Conservation (phyloP, 2,888 invertebrate species). For the Poecilus cupreus region DNA sequence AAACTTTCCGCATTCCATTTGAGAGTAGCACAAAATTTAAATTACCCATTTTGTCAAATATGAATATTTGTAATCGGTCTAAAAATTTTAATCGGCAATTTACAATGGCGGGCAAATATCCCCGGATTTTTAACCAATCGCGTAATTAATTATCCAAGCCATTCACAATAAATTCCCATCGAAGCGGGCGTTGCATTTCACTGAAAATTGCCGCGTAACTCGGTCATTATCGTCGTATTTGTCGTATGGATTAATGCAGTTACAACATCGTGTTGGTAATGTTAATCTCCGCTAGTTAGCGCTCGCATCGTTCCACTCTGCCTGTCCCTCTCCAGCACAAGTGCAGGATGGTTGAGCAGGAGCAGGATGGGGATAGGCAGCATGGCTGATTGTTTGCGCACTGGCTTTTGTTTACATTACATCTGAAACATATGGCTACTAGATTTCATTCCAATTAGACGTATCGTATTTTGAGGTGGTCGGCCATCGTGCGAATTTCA, state of each 20-base stretch:
- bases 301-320: slow-evolving; percentile 20
- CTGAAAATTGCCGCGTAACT: slow-evolving; percentile 50
- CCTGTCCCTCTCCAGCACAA: neutral
- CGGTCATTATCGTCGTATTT: slow-evolving; percentile 56
- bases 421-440: slow-evolving; percentile 54
- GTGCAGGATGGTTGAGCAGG: neutral
- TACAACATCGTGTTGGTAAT: slow-evolving; percentile 52
- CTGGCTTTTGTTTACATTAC: slow-evolving; percentile 55
- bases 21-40: no score
- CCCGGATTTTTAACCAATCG: slow-evolving; percentile 25
- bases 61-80: neutral
- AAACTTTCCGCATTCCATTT: no score
- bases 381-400: slow-evolving; percentile 49
- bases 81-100: slow-evolving; percentile 11
- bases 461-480: slow-evolving; percentile 45
- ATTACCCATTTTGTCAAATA: neutral
- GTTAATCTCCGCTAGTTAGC: slow-evolving; percentile 58
- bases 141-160: slow-evolving; percentile 36
- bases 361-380: slow-evolving; percentile 11
- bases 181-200: slow-evolving; percentile 25
- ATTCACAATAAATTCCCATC: slow-evolving; percentile 43
- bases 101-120: neutral
- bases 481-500: slow-evolving; percentile 28
- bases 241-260: slow-evolving; percentile 58
- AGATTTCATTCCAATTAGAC: slow-evolving; percentile 54